Conservation (phyloP, 2,797 vertebrate genomes). For the Champsocephalus gunnari region DNA sequence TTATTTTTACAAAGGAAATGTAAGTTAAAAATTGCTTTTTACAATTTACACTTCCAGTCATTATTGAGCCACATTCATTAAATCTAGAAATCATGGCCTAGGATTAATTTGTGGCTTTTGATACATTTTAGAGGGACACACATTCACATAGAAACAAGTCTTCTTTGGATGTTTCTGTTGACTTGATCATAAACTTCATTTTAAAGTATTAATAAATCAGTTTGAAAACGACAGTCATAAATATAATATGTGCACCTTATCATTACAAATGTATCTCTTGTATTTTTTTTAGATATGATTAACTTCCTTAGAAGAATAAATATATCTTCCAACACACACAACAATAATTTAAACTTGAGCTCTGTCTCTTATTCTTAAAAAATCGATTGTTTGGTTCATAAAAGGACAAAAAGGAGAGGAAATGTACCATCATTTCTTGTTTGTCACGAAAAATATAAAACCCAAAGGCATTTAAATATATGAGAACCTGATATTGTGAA, state of each 20-base stretch:
- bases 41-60: neutral
- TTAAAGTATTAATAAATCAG: too few species aligned
- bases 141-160: neutral
- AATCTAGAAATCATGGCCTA: neutral
- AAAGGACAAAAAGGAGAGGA: neutral
- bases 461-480: neutral
- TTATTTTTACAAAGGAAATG: neutral
- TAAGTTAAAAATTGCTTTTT: neutral
- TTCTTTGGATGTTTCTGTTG: too few species aligned
- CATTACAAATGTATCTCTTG: neutral
- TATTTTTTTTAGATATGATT: neutral
- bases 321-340: neutral
- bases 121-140: neutral
- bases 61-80: neutral
- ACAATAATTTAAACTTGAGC: neutral
- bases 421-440: neutral
- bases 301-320: neutral
- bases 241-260: neutral
- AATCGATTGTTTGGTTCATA: neutral
- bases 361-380: neutral
- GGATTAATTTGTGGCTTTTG: neutral
- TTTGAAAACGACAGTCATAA: neutral
- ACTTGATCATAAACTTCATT: too few species aligned
- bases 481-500: neutral
- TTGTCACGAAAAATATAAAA: neutral